Base-by-base conservation (phyloP, 2,888 invertebrate genomes). In the Oscheius myriophilus region DNA sequence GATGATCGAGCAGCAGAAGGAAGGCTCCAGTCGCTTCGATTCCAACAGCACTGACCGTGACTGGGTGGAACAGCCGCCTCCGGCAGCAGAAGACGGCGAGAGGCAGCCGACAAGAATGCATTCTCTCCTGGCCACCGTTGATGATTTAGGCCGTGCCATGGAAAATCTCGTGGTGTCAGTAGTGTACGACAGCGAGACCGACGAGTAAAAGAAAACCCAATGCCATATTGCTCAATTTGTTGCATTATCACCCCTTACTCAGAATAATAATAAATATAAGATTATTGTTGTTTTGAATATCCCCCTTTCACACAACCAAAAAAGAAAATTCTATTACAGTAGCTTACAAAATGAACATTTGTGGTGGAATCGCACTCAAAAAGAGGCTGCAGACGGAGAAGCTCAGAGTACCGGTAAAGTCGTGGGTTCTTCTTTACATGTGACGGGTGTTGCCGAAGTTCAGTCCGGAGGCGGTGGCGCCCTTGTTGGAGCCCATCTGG, bases 401-500 rank as follows among this genome's bases (percentile, higher is more conserved):
- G n/a, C n/a, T n/a, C n/a, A n/a, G n/a, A n/a, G n/a, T n/a, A n/a
- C n/a, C n/a, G n/a, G n/a, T n/a, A n/a, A n/a, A n/a, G n/a, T n/a
- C n/a, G n/a, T n/a, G n/a, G n/a, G n/a, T n/a, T n/a, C n/a, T n/a
- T n/a, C n/a, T n/a, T 45, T 70, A 83, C 79, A 82, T 92, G 90
- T 96, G 96, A 88, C 96, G 91, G 85, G 95, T 95, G 89, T 95
- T 95, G 82, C 96, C 96, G 86, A 96, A 94, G 88, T 93, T 96
- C 87, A 96, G 93, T 69, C 96, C 97, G 78, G 94, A 93, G 88
- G 96, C 96, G 87, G 90, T 95, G 83, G 96, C 96, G 39, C 96
- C 96, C 89, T 96, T 96, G 90, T 97, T 97, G 86, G 94, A 93
- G 70, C 97, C 97, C 88, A 95, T 95, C 88, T 97, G 96, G 68